Conservation (phyloP, 2,888 invertebrate species). For the Dicycla oo region DNA sequence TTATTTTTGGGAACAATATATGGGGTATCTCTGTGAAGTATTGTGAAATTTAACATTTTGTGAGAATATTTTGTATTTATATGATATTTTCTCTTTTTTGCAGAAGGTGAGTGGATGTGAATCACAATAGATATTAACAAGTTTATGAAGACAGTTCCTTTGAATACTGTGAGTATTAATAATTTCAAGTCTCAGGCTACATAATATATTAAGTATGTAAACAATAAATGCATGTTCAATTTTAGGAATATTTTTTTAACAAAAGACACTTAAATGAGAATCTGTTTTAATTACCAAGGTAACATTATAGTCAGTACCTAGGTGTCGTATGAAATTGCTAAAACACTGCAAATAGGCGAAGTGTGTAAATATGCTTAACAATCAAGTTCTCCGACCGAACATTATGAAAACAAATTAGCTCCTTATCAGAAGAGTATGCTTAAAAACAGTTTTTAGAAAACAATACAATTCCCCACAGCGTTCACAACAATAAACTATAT, state of each 20-base stretch:
- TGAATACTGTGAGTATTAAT: conserved; percentile 45
- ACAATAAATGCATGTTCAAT: neutral
- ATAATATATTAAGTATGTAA: neutral
- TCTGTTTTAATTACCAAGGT: neutral
- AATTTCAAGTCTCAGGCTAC: neutral
- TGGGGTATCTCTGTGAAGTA: conserved; percentile 65
- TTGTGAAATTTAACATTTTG: conserved; percentile 67
- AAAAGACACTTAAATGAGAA: neutral
- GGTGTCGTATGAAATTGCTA: neutral
- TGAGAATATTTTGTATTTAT: conserved; percentile 76
- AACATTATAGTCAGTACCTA: neutral
- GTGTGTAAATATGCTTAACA: neutral
- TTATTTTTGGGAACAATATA: conserved; percentile 76
- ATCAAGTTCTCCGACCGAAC: neutral
- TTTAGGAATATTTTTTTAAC: neutral
- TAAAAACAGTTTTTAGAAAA: neutral
- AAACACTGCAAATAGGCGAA: neutral
- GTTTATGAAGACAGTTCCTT: conserved; percentile 56
- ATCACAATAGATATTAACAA: conserved; percentile 55
- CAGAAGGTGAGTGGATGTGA: conserved; percentile 86
- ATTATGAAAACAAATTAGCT: neutral
- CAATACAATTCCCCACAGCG: neutral
- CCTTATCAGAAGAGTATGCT: neutral
- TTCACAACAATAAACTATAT: conserved; percentile 24
- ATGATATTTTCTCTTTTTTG: conserved; percentile 77